Evolutionary conservation across 1,140 invertebrate species (phyloP), one percentile per base, ranked within the genome.

Genomic region (Ceratina calcarata): DNA sequence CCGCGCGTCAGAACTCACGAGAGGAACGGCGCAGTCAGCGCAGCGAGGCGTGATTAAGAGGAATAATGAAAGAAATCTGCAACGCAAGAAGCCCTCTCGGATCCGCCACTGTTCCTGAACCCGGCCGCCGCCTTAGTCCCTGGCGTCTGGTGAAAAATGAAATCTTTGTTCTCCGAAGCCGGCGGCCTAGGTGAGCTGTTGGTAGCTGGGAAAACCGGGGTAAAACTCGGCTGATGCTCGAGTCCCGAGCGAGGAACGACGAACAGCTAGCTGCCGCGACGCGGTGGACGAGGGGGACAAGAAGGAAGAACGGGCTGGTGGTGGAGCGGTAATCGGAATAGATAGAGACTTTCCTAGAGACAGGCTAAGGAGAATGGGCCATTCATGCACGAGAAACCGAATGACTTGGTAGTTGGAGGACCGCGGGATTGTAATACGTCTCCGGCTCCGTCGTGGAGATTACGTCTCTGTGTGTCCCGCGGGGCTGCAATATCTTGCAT

Each of bases 401-500:
- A 80, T 86, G 89, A 89, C 89, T 90, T 86, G 70, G 90, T 89
- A 86, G 88, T 87, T 87, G 89, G 85, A 90, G 90, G 82, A 89
- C 85, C 84, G 84, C 84, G 88, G 87, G 85, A 92, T 92, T 92
- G 91, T 92, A 92, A 93, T 92, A 91, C 91, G 89, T 90, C 91
- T 91, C 90, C 83, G 81, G 85, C 86, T 89, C 65, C 88, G 91
- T 91, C 91, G 90, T 91, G 86, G 92, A 93, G 92, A 93, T 93
- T 93, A 92, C 91, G 91, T 90, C 81, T 86, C 86, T 73, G 86
- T 89, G 87, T 90, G 90, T 93, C 92, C 92, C 92, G 91, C 90
- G 92, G 92, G 92, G 91, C 89, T 92, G 92, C 91, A 93, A 93
- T 93, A 92, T 93, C 92, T 93, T 93, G 91, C 91, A 93, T 90